Evolutionary conservation across 2,888 invertebrate species (phyloP).

Genomic region (Papilio gigon): DNA sequence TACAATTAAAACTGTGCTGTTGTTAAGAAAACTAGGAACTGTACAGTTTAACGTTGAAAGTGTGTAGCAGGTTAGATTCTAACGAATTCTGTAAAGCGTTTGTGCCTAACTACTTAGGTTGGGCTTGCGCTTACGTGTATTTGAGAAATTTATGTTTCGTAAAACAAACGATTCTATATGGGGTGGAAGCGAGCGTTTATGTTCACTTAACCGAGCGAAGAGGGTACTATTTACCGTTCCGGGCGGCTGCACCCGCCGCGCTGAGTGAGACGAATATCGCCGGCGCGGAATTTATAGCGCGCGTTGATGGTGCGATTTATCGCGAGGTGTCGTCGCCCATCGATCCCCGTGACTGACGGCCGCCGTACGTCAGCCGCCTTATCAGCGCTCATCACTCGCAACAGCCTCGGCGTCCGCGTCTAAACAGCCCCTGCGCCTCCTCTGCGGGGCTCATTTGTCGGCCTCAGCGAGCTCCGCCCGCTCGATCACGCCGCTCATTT

Average conservation of each 20-base stretch:
- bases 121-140: conserved; percentile 70
- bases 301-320: conserved; percentile 82
- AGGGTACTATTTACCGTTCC: conserved; percentile 83
- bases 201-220: conserved; percentile 83
- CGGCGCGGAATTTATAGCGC: conserved; percentile 80
- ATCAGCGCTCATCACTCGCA: conserved; percentile 76
- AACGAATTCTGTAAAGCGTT: conserved; percentile 40
- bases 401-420: conserved; percentile 50
- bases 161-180: conserved; percentile 82
- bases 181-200: conserved; percentile 83
- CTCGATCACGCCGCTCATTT: conserved; percentile 85
- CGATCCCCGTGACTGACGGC: conserved; percentile 78
- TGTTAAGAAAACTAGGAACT: too few species aligned
- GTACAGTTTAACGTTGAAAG: too few species aligned
- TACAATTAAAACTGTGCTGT: too few species aligned
- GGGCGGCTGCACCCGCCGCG: conserved; percentile 80
- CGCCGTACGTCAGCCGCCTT: conserved; percentile 78
- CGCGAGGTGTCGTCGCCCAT: conserved; percentile 80
- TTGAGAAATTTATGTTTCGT: conserved; percentile 80
- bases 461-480: conserved; percentile 71
- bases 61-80: too few species aligned
- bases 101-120: conserved; percentile 46
- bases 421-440: conserved; percentile 63
- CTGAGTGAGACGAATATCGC: conserved; percentile 81
- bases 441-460: conserved; percentile 65